These are phyloP conservation scores for Euborellia annulipes DNA, from an alignment of 1,140 invertebrate species.

Conservation along the genomic window DNA sequence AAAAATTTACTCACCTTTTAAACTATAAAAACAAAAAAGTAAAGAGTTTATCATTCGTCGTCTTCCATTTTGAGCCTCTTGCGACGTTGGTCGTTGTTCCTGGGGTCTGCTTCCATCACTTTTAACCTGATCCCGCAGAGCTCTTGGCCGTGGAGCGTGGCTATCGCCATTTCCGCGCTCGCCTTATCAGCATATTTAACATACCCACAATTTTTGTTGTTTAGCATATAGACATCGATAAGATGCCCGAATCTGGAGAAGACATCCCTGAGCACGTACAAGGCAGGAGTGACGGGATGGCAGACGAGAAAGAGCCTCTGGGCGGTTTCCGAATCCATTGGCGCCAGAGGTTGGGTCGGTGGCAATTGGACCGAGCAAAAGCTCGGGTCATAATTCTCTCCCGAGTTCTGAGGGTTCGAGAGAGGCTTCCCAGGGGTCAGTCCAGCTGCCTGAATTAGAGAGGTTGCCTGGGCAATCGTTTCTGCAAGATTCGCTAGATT, in stretches of 20 bases:
- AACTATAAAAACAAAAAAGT: too few relatives aligned
- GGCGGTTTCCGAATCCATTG: constrained; percentile 48
- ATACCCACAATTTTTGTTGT: constrained; percentile 81
- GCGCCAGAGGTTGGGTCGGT: constrained; percentile 50
- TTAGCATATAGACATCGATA: constrained; percentile 78
- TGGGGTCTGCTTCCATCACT: constrained; percentile 79
- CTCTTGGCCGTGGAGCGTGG: constrained; percentile 64
- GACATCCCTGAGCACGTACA: constrained; percentile 66
- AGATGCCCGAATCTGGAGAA: constrained; percentile 87
- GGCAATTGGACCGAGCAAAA: constrained; percentile 54
- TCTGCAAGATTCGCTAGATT: constrained; percentile 46
- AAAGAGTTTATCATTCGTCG: constrained; percentile 21
- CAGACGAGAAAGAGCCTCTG: constrained; percentile 62
- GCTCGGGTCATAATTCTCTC: constrained; percentile 27
- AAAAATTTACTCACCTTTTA: too few relatives aligned
- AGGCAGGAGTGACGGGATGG: constrained; percentile 61
- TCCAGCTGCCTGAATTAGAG: constrained; percentile 47
- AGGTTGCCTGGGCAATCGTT: constrained; percentile 51
- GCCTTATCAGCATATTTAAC: constrained; percentile 68
- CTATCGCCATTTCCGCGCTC: constrained; percentile 61
- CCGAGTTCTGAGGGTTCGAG: neutral
- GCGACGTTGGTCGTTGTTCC: constrained; percentile 34
- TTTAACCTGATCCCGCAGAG: constrained; percentile 67
- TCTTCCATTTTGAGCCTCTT: constrained; percentile 37
- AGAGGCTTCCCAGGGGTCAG: constrained; percentile 24